phyloP scores from a whole-genome alignment of 1,140 invertebrate species.

The Megathymus violae region DNA sequence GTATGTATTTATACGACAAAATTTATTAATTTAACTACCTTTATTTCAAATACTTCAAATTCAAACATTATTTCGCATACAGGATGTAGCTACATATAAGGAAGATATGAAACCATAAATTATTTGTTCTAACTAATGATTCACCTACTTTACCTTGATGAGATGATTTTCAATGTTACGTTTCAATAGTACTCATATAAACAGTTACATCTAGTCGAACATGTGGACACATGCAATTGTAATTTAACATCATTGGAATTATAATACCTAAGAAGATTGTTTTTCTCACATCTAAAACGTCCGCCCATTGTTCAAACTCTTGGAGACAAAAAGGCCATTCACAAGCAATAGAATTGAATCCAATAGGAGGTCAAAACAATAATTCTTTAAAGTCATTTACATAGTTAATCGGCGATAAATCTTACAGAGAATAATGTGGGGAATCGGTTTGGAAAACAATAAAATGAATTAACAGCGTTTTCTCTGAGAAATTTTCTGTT shows the following conservation, averaged over 20 bases:
- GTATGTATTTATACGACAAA: too few species aligned
- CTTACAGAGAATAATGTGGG: slow-evolving; percentile 13
- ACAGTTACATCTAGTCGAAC: slow-evolving; percentile 40
- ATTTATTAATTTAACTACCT: too few species aligned
- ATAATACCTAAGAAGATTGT: slow-evolving; percentile 50
- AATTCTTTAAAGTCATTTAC: slow-evolving; percentile 22
- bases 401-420: slow-evolving; percentile 27
- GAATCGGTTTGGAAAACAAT: slow-evolving; percentile 18
- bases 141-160: slow-evolving; percentile 54
- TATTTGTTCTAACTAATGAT: slow-evolving; percentile 51
- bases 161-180: slow-evolving; percentile 50
- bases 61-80: too few species aligned
- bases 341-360: slow-evolving; percentile 27
- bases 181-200: slow-evolving; percentile 36
- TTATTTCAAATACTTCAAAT: too few species aligned
- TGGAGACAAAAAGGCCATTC: slow-evolving; percentile 34
- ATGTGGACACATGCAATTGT: slow-evolving; percentile 50
- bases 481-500: background rate
- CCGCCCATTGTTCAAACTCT: slow-evolving; percentile 64
- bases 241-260: slow-evolving; percentile 54
- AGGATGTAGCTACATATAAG: too few species aligned
- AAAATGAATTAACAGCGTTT: slow-evolving; percentile 3
- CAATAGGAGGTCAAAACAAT: slow-evolving; percentile 28
- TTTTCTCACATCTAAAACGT: slow-evolving; percentile 72
- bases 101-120: slow-evolving; percentile 29